Conservation (phyloP, 2,113 vertebrate genomes). For the Bufo gargarizans region DNA sequence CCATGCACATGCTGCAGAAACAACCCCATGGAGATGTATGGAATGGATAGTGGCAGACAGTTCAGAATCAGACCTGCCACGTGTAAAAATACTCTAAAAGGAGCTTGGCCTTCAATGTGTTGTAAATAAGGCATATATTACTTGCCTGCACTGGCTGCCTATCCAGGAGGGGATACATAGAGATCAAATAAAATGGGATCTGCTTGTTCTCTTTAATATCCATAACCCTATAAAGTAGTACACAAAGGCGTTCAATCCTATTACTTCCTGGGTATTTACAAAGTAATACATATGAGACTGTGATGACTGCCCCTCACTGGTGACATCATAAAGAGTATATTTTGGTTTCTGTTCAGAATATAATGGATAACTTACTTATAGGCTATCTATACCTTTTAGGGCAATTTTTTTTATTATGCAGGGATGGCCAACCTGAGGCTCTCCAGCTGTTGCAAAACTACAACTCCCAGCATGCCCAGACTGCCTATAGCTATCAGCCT, state of each 20-base stretch:
- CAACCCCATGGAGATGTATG: not conserved
- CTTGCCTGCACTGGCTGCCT: not conserved
- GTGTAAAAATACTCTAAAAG: not conserved
- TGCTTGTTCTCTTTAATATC: not conserved
- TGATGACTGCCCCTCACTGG: too few relatives aligned
- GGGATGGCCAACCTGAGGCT: too few relatives aligned
- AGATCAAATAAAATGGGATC: not conserved
- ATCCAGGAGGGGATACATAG: not conserved
- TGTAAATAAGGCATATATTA: not conserved
- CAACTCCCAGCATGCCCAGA: too few relatives aligned
- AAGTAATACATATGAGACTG: not conserved
- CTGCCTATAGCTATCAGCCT: too few relatives aligned
- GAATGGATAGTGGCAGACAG: not conserved
- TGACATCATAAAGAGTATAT: too few relatives aligned
- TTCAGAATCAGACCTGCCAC: not conserved
- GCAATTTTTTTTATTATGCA: too few relatives aligned
- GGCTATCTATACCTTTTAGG: too few relatives aligned
- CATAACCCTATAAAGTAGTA: not conserved
- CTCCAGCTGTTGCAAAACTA: too few relatives aligned
- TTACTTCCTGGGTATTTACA: not conserved
- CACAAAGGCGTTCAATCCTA: not conserved
- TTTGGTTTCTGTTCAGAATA: too few relatives aligned
- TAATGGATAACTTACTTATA: too few relatives aligned
- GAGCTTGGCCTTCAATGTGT: too few relatives aligned
- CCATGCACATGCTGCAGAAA: not conserved